These are phyloP conservation scores for Mimachlamys varia DNA, from an alignment of 2,888 invertebrate species.

Conservation along the genomic window DNA sequence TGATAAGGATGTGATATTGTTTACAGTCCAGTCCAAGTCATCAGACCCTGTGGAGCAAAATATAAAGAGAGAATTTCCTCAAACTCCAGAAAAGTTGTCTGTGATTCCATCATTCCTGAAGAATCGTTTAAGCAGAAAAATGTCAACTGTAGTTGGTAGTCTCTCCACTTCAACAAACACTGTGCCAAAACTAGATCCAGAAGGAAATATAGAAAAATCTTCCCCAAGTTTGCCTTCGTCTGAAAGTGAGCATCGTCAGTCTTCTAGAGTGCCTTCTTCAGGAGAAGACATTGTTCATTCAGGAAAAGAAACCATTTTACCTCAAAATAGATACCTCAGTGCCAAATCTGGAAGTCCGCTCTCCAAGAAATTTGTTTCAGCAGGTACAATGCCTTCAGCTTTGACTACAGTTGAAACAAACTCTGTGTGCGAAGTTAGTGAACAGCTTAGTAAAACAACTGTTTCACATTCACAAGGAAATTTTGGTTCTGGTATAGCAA, in stretches of 20 bases:
- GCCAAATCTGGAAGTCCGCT: not conserved
- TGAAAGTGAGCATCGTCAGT: not conserved
- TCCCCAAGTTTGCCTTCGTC: not conserved
- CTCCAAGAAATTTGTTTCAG: not conserved
- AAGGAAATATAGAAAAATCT: not conserved
- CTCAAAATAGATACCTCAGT: not conserved
- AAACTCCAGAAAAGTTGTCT: not conserved
- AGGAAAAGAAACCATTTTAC: not conserved
- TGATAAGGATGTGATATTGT: constrained; percentile 13
- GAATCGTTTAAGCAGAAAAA: not conserved
- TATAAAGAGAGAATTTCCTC: not conserved
- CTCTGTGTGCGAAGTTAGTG: not conserved
- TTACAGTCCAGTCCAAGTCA: not conserved
- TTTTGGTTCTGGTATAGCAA: not conserved
- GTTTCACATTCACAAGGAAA: not conserved
- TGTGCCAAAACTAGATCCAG: not conserved
- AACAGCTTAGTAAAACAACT: not conserved
- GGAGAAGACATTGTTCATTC: not conserved
- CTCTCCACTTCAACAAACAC: not conserved
- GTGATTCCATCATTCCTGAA: not conserved
- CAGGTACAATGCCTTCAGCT: not conserved
- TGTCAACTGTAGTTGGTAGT: not conserved
- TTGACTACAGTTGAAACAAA: not conserved
- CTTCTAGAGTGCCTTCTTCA: not conserved
- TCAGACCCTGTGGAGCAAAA: constrained; percentile 14